Conservation (phyloP, 2,797 vertebrate genomes). For the Delichon dasypus region DNA sequence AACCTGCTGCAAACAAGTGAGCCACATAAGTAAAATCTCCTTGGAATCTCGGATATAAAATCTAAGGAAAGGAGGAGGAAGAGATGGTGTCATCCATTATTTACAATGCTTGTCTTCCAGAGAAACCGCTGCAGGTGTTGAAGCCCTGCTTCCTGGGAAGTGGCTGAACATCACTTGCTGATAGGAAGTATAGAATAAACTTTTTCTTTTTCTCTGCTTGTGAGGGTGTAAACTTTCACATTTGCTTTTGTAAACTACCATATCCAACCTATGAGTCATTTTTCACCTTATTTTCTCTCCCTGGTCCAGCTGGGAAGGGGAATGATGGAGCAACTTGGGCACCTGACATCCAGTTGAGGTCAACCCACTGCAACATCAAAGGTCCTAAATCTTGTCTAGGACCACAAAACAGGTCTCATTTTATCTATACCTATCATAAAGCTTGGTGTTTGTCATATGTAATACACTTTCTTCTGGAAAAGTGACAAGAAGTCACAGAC, state of each 20-base stretch:
- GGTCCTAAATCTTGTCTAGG: neutral
- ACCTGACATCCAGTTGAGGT: neutral
- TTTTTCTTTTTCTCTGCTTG: neutral
- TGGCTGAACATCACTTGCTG: neutral
- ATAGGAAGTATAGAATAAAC: neutral
- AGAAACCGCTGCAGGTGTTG: accelerated
- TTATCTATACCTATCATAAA: neutral
- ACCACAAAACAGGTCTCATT: neutral
- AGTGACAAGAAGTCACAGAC: neutral
- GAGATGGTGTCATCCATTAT: neutral
- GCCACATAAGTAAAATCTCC: neutral
- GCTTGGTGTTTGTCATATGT: neutral
- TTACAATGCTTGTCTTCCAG: neutral
- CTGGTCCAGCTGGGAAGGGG: accelerated
- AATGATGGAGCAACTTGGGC: neutral
- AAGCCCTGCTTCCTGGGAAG: neutral
- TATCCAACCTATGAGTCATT: accelerated
- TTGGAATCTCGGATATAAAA: neutral
- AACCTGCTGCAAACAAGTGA: accelerated
- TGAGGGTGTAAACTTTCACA: neutral
- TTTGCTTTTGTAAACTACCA: neutral
- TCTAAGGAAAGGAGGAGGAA: neutral
- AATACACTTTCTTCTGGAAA: neutral
- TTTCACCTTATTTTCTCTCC: neutral
- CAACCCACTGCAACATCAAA: neutral